Evolutionary conservation across 2,113 vertebrate genomes (phyloP), one percentile per base, ranked within the genome.

Genomic region (Corythaeola cristata): DNA sequence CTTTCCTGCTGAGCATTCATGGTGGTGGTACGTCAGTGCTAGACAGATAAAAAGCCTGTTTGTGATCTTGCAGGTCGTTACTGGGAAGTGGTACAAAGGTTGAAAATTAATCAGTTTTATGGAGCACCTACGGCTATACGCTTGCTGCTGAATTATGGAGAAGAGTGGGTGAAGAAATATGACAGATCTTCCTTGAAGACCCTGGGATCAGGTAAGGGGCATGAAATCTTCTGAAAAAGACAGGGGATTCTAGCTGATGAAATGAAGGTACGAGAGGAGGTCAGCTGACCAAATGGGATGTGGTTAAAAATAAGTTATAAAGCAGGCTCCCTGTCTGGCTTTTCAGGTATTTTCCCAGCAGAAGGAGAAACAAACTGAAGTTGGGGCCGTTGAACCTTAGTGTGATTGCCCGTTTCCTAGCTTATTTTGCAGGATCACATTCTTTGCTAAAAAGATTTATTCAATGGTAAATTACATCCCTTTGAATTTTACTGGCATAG

Each of bases 101-200:
- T 99, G 91, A 97, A 94, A 94, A 98, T 99, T 92, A 99, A 98
- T 94, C 99, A 99, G 94, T 99, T 99, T 94, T 99, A 99, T 23
- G 98, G 98, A 2, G 99, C 99, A 50, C 99, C 99, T 0, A 99
- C 99, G 0, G 99, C 99, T 19, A 97, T 99, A 84, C 98, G 99
- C 32, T 97, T 99, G 88, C 95, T 99, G 78, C 97, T 99, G 93
- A 99, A 99, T 79, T 98, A 98, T 2, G 98, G 98, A 3, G 98
- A 99, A 24, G 96, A 98, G 84, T 99, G 98, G 98, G 99, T 99
- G 95, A 99, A 98, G 97, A 99, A 99, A 85, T 99, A 99, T 1
- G 98, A 99, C 97, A 98, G 99, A 78, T 99, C 99, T 5, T 99
- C 99, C 49, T 97, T 99, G 90, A 98, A 97, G 94, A 99, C 97